These are phyloP conservation scores for Montipora foliosa DNA, from an alignment of 64 coral and sea anemone genomes.

Conservation along the genomic window DNA sequence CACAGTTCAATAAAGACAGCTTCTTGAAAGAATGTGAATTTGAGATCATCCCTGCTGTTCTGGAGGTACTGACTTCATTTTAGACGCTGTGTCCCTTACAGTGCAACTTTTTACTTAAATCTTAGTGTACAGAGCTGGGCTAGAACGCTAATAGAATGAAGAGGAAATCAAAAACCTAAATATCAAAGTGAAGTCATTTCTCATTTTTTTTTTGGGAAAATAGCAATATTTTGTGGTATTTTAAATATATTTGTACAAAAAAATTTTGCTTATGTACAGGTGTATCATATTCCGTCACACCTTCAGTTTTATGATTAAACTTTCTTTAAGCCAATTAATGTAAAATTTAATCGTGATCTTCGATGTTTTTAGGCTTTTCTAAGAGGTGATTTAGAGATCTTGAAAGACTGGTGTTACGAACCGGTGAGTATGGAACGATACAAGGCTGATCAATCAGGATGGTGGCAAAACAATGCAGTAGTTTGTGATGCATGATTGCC, in stretches of 20 bases:
- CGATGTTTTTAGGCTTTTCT: constrained; percentile 77
- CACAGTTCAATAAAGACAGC: constrained; percentile 98
- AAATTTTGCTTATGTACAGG: no score
- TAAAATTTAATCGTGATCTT: not conserved
- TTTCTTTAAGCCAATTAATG: no score
- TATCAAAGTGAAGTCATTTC: no score
- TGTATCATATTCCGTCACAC: no score
- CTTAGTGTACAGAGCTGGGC: not conserved
- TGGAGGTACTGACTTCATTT: constrained; percentile 69
- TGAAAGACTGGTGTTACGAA: constrained; percentile 99
- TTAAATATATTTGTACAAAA: no score
- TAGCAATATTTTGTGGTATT: no score
- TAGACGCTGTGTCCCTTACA: no score
- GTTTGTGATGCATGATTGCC: not conserved
- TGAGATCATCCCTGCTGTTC: constrained; percentile 97
- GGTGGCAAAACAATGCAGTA: not conserved
- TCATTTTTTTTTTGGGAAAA: no score
- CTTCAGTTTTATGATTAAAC: no score
- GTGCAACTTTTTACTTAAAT: not conserved
- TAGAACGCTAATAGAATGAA: not conserved
- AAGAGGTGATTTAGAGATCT: constrained; percentile 90
- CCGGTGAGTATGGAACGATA: constrained; percentile 51
- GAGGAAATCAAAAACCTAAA: no score
- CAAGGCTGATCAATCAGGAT: not conserved
- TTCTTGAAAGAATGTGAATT: constrained; percentile 99